Evolutionary conservation across 2,113 vertebrate genomes (phyloP).

Genomic region (Pristiophorus japonicus): DNA sequence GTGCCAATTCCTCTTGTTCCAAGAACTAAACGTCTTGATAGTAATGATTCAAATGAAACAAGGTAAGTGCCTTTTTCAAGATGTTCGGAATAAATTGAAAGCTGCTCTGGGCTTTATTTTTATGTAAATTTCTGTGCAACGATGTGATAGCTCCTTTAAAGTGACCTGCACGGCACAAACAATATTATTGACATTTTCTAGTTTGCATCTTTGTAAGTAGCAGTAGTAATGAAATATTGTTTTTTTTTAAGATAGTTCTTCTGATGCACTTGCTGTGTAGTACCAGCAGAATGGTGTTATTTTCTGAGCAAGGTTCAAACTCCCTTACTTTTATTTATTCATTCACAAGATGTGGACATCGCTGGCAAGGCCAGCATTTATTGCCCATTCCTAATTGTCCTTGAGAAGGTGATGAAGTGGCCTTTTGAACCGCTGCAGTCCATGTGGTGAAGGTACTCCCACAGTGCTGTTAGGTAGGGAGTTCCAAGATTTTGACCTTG

Average conservation of each 20-base stretch:
- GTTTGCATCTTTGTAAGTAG: not conserved
- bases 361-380: not conserved
- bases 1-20: slow-evolving; percentile 49
- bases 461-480: not conserved
- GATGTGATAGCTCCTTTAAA: not conserved
- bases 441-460: not conserved
- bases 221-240: not conserved
- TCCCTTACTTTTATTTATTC: not conserved
- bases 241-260: not conserved
- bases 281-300: not conserved
- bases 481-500: not conserved
- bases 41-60: slow-evolving; percentile 43
- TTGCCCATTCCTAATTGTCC: not conserved
- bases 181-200: not conserved
- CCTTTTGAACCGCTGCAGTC: not conserved
- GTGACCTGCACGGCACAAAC: not conserved
- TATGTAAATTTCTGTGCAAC: not conserved
- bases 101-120: not conserved
- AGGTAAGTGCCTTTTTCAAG: slow-evolving; percentile 41
- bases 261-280: not conserved
- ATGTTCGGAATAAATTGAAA: not conserved
- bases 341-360: not conserved
- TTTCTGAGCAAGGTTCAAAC: not conserved
- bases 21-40: slow-evolving; percentile 45
- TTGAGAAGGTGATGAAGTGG: not conserved